Percentiles rank a stretch among this genome's conserved stretches.
Evolutionary conservation across 2,888 invertebrate genomes (phyloP).

Genomic region (Dynastes grantii): DNA sequence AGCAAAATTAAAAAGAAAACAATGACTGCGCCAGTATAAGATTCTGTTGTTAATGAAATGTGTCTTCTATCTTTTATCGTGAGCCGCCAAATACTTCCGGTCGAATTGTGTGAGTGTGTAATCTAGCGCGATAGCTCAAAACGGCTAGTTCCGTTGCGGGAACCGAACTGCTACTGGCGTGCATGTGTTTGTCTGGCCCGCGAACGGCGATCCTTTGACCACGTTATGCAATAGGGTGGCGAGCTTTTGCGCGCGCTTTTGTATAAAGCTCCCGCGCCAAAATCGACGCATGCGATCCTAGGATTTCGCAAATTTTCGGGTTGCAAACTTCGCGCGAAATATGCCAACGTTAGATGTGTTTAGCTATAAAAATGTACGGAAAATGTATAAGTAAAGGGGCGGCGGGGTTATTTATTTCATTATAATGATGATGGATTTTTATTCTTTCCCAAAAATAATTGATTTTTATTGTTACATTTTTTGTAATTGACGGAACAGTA

Average conservation of each 20-base stretch:
- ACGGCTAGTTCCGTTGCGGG: constrained; percentile 36
- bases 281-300: constrained; percentile 49
- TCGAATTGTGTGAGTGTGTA: constrained; percentile 5
- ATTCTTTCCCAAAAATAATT: no score
- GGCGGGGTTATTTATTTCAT: no score
- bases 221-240: constrained; percentile 53
- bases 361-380: no score
- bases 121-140: neutral
- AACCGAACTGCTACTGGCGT: constrained; percentile 53
- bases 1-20: neutral
- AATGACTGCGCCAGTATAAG: neutral
- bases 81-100: constrained; percentile 26
- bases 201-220: constrained; percentile 33
- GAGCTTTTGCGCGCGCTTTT: constrained; percentile 50
- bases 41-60: constrained; percentile 8
- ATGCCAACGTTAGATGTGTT: no score
- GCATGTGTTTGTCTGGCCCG: constrained; percentile 51
- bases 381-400: no score
- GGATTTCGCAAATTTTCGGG: neutral
- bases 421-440: no score
- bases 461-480: no score
- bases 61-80: constrained; percentile 2
- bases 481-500: no score
- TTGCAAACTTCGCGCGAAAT: no score
- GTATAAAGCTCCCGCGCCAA: constrained; percentile 50